Conservation (phyloP, 2,888 invertebrate genomes). For the Allacma fusca region DNA sequence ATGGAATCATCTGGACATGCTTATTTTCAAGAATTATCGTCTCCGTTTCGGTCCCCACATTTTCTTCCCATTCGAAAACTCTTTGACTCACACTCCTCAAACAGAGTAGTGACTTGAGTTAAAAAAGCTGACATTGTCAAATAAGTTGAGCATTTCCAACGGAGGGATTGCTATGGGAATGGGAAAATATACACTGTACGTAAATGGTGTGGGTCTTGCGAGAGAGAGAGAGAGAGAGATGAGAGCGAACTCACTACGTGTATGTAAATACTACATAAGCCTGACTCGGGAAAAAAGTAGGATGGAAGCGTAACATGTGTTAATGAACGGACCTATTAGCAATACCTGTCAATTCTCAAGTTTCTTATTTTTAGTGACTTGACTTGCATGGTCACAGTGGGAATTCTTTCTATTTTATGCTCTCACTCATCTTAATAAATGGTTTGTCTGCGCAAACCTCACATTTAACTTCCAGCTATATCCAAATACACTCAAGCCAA, state of each 20-base stretch:
- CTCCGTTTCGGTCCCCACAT: background rate
- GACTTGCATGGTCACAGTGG: slow-evolving; percentile 36
- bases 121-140: slow-evolving; percentile 10
- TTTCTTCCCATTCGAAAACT: background rate
- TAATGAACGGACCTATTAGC: slow-evolving; percentile 58
- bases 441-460: slow-evolving; percentile 30
- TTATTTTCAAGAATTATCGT: slow-evolving; percentile 32
- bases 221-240: background rate
- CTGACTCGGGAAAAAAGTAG: background rate
- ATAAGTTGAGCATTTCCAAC: slow-evolving; percentile 4
- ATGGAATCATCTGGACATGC: slow-evolving; percentile 38
- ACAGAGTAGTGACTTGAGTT: background rate
- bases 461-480: background rate
- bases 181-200: background rate
- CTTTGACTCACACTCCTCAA: background rate
- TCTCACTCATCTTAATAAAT: slow-evolving; percentile 27
- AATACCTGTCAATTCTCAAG: slow-evolving; percentile 50
- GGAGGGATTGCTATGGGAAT: background rate
- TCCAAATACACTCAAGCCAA: too few relatives aligned
- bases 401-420: slow-evolving; percentile 36
- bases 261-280: too few relatives aligned
- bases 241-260: background rate
- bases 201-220: background rate
- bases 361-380: slow-evolving; percentile 50
- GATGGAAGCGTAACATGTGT: slow-evolving; percentile 51